Evolutionary conservation across 2,888 invertebrate genomes (phyloP).

Genomic region (Chaetogeoica ovagalla): DNA sequence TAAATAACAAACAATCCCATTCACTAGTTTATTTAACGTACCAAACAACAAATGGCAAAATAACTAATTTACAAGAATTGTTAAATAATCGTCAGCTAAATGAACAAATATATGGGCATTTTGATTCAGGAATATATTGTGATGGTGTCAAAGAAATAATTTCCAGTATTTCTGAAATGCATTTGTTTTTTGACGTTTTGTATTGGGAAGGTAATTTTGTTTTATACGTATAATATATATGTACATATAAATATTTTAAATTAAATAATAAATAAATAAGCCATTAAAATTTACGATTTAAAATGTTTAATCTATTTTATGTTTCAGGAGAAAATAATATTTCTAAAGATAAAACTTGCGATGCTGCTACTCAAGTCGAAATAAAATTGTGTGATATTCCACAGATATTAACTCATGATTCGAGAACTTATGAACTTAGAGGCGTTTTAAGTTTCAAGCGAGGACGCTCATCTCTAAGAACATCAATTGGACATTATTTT

Average conservation of each 20-base stretch:
- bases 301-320: neutral
- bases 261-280: no score
- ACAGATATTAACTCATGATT: neutral
- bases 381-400: neutral
- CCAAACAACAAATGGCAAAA: neutral
- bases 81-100: neutral
- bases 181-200: neutral
- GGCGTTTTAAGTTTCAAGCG: slow-evolving; percentile 1
- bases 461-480: neutral
- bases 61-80: neutral
- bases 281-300: no score
- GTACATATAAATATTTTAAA: no score
- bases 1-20: neutral
- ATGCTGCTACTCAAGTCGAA: neutral
- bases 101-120: neutral
- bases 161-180: slow-evolving; percentile 1
- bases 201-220: slow-evolving; percentile 1
- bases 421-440: slow-evolving; percentile 5
- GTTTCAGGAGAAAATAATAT: slow-evolving; percentile 9
- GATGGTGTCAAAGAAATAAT: neutral
- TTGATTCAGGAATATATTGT: neutral
- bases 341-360: neutral
- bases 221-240: neutral
- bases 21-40: neutral
- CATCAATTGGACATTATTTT: neutral